Evolutionary conservation across 2,113 vertebrate genomes (phyloP), one percentile per base, ranked within the genome.

Genomic region (Pygoscelis adeliae): DNA sequence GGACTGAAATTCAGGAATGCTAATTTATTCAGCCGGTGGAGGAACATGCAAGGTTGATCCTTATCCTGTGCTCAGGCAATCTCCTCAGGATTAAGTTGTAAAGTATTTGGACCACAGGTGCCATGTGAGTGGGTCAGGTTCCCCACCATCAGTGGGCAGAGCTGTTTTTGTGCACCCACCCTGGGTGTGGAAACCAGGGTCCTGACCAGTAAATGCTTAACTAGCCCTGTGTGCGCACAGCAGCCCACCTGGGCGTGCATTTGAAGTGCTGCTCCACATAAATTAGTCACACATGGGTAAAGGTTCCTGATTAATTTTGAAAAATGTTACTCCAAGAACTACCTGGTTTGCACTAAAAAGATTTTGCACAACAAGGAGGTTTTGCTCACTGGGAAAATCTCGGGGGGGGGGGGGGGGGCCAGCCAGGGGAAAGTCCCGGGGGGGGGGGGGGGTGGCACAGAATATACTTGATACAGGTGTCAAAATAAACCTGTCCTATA

Each of bases 401-500:
- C 32, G 59, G 22, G 11, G 38, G 8, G 5, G 0, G 6, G 8
- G 25, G 17, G 8, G 36, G 36, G 36, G 38, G 38, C n/a, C n/a
- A n/a, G n/a, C n/a, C n/a, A n/a, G n/a, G 0, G 65, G 34, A 91
- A 81, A 96, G 84, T 53, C 74, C 38, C 32, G 22, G 11, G 38
- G 8, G 5, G 0, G 6, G 8, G 25, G 17, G 8, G 36, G 36
- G 36, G 38, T 8, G 38, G 38, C 38, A 38, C 34, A 52, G 72
- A 81, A 71, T 55, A 12, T 85, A 67, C 90, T 77, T 73, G 81
- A 71, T 83, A 73, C 91, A 95, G 95, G 58, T 92, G 91, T 92
- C 89, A 89, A 93, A 91, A 92, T 94, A 94, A 97, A 95, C 71
- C 89, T 96, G 93, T 80, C 88, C 86, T 88, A 30, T 92, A 96